These are phyloP conservation scores for Calypte anna DNA, from an alignment of 2,113 vertebrate genomes.

Conservation along the genomic window DNA sequence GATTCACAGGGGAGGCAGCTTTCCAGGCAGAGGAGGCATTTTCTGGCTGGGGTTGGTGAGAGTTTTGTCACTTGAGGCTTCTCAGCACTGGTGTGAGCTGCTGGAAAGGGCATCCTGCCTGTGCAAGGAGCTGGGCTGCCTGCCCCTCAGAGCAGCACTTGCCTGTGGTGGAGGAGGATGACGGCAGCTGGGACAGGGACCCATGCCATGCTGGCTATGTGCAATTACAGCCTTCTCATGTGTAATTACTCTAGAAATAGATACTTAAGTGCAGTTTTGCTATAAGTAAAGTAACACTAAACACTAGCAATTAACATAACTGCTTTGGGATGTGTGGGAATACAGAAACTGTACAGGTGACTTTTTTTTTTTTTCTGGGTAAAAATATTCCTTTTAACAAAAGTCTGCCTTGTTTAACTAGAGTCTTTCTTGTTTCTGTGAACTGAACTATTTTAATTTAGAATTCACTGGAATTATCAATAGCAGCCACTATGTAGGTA, in stretches of 20 bases:
- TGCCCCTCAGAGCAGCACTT: fast-evolving
- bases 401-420: neutral
- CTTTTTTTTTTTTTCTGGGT: neutral
- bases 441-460: neutral
- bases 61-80: fast-evolving
- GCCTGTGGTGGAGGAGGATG: neutral
- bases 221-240: neutral
- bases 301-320: neutral
- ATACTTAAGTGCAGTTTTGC: constrained; percentile 32
- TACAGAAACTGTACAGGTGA: neutral
- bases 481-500: neutral
- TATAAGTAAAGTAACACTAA: neutral
- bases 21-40: neutral
- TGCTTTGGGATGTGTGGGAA: neutral
- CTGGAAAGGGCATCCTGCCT: fast-evolving
- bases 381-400: neutral
- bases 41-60: fast-evolving
- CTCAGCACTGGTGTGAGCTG: fast-evolving
- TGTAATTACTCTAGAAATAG: constrained; percentile 46
- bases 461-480: neutral
- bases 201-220: neutral
- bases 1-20: neutral
- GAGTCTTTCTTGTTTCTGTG: neutral
- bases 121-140: neutral
- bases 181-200: neutral